Base-by-base conservation (phyloP, 2,797 vertebrate genomes). In the Tolypeutes matacus region DNA sequence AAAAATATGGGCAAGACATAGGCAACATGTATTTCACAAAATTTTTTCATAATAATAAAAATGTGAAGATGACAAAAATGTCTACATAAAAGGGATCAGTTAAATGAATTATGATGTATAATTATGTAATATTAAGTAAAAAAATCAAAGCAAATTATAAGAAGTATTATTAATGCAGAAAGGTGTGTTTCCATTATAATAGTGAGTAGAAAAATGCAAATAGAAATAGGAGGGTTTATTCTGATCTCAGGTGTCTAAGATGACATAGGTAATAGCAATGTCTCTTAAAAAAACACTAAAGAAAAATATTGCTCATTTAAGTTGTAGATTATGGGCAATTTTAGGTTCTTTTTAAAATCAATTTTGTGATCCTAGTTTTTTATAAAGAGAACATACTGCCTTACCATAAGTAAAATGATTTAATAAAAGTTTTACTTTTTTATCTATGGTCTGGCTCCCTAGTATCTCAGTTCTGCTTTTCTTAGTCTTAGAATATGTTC, bases 351-450 rank as follows among this genome's bases (percentile, higher is more conserved):
- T 46, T 46, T 46, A 46, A 46, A 46, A 46, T 46, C 42, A 46
- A 46, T 46, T 5, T 46, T 46, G 42, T 46, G 42, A 46, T 46
- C 9, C 42, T 46, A 46, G 42, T 46, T 46, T 46, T 46, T 46
- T 46, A 9, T 9, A 86, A 42, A 83, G n/a, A 5, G 25, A 60
- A 46, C 53, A 34, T n/a, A 51, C 42, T 77, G n/a, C 15, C 2
- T 72, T 89, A 93, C 42, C 27, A 51, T 72, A 7, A 77, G 31
- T 36, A 56, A 86, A 70, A 65, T 76, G 88, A 78, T 58, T 81
- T 89, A 86, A 42, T 78, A 58, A 81, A 46, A 20, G 85, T 72
- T 86, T 77, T 29, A 51, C 56, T 65, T 82, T 92, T 46, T 46
- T n/a, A n/a, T 70, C 29, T 58, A 7, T n/a, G 5, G 1, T 42